A percentile compares a stretch with the other conserved stretches of the same genome.
These are phyloP conservation scores for mouse (Mus musculus) DNA, from an alignment of 2,113 vertebrate species.

Conservation along the genomic window DNA sequence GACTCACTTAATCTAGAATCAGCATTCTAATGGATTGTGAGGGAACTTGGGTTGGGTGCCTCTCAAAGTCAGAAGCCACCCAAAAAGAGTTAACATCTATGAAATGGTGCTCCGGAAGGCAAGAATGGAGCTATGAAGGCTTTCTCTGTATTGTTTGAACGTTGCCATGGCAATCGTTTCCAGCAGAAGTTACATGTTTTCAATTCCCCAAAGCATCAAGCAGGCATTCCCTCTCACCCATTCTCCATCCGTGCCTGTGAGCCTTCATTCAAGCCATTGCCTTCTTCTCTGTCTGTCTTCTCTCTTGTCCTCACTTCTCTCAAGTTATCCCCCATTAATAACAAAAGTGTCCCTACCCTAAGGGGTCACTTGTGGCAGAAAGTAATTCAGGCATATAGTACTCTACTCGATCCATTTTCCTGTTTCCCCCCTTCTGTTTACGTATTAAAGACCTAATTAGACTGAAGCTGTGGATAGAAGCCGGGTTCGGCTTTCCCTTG, in stretches of 20 bases:
- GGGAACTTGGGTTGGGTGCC: background rate
- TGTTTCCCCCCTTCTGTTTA: constrained; percentile 59
- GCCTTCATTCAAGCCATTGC: background rate
- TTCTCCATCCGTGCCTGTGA: background rate
- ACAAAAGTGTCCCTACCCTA: background rate
- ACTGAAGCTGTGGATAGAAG: constrained; percentile 66
- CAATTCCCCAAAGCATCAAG: constrained; percentile 77
- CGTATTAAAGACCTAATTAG: constrained; percentile 70
- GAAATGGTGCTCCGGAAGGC: constrained; percentile 83
- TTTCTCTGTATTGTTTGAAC: constrained; percentile 89
- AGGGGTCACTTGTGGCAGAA: background rate
- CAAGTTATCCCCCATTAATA: background rate
- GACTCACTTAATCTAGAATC: background rate
- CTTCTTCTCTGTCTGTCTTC: background rate
- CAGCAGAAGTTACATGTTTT: constrained; percentile 85
- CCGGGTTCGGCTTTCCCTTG: constrained; percentile 66
- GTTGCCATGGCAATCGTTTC: constrained; percentile 88
- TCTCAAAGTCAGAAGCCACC: constrained; percentile 45
- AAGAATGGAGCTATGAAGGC: constrained; percentile 80
- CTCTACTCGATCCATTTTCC: accelerated
- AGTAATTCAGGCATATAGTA: background rate
- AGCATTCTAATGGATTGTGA: background rate
- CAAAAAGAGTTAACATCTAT: constrained; percentile 77
- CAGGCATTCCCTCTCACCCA: constrained; percentile 57
- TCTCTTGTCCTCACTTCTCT: constrained; percentile 41